Evolutionary conservation across 2,888 invertebrate species (phyloP).

Genomic region (Hypercompe scribonia): DNA sequence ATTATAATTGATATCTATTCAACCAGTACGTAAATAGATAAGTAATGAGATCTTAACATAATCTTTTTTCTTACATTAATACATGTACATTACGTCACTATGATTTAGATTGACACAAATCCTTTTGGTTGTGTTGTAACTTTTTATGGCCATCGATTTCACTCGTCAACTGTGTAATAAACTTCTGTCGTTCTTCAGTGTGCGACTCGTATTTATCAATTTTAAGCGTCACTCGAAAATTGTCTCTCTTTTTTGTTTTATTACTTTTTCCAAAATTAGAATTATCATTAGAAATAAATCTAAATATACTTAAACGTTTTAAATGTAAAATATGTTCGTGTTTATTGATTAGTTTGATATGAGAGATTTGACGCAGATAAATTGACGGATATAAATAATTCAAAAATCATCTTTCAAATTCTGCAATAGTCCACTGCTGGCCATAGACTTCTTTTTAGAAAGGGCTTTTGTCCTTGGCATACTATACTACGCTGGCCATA

Average conservation of each 20-base stretch:
- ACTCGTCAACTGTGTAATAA: slow-evolving; percentile 73
- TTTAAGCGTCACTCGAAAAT: slow-evolving; percentile 62
- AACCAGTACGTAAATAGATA: background rate
- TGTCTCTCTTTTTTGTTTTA: slow-evolving; percentile 65
- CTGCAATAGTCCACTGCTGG: too few relatives aligned
- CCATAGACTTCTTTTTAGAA: too few relatives aligned
- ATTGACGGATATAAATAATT: too few relatives aligned
- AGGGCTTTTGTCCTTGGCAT: too few relatives aligned
- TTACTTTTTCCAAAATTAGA: slow-evolving; percentile 44
- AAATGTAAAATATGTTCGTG: too few relatives aligned
- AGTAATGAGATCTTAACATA: background rate
- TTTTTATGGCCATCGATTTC: slow-evolving; percentile 66
- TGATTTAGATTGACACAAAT: slow-evolving; percentile 27
- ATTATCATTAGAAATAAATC: background rate
- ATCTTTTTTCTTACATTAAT: background rate
- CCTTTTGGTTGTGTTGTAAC: slow-evolving; percentile 50
- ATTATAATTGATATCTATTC: background rate
- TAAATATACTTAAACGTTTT: too few relatives aligned
- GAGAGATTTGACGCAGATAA: too few relatives aligned
- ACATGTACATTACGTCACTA: background rate
- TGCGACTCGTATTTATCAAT: slow-evolving; percentile 58
- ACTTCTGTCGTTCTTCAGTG: slow-evolving; percentile 57
- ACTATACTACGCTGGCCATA: too few relatives aligned
- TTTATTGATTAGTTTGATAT: too few relatives aligned
- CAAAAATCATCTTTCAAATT: too few relatives aligned